These are phyloP conservation scores for Galerucella pusilla DNA, from an alignment of 2,888 invertebrate species.

Conservation along the genomic window DNA sequence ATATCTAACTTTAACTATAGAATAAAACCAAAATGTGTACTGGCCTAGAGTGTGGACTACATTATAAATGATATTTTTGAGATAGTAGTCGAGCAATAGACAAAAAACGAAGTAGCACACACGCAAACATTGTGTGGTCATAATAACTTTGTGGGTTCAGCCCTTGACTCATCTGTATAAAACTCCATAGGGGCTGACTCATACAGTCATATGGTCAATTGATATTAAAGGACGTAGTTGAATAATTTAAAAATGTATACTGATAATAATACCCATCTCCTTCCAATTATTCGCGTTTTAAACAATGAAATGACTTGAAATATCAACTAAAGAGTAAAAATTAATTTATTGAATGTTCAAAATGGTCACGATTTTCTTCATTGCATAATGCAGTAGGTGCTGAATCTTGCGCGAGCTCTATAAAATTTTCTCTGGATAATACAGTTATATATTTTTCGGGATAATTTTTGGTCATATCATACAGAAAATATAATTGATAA, in stretches of 20 bases:
- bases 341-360: no score
- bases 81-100: conserved; percentile 30
- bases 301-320: no score
- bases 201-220: conserved; percentile 29
- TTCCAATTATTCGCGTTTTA: no score
- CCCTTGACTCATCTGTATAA: conserved; percentile 45
- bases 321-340: no score
- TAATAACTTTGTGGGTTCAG: conserved; percentile 35
- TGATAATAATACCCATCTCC: no score
- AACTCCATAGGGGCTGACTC: conserved; percentile 39
- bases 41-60: conserved; percentile 22
- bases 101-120: conserved; percentile 38
- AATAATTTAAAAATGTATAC: neutral
- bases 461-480: no score
- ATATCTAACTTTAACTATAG: neutral
- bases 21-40: neutral
- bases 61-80: conserved; percentile 36
- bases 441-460: no score
- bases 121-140: conserved; percentile 36
- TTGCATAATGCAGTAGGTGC: no score
- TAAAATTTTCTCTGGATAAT: no score
- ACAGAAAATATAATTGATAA: no score
- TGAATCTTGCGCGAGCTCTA: no score
- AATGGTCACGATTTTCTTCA: no score
- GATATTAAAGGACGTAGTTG: neutral